These are phyloP conservation scores for Acrocera orbiculus DNA, from an alignment of 2,888 invertebrate genomes.

Conservation along the genomic window DNA sequence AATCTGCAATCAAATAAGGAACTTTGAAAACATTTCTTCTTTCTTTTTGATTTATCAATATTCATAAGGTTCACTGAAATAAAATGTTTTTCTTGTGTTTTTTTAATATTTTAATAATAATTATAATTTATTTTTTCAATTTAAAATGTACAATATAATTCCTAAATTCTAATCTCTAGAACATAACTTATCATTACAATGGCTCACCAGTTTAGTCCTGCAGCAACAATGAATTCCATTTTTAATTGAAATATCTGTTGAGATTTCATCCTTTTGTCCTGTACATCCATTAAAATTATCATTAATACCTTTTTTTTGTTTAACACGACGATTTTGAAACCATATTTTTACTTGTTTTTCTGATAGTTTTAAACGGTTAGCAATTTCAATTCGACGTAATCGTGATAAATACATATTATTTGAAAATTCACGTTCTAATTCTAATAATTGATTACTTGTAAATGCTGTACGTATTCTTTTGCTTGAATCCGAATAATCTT, in stretches of 20 bases:
- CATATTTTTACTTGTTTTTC: conserved; percentile 93
- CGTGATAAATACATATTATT: conserved; percentile 82
- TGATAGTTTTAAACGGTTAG: conserved; percentile 67
- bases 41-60: too few species aligned
- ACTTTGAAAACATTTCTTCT: too few species aligned
- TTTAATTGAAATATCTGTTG: not conserved
- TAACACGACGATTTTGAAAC: conserved; percentile 89
- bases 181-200: conserved; percentile 7
- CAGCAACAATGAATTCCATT: conserved; percentile 1
- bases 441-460: conserved; percentile 72
- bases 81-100: too few species aligned
- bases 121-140: not conserved
- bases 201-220: conserved; percentile 1
- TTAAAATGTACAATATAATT: not conserved
- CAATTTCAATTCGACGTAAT: conserved; percentile 79
- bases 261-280: not conserved
- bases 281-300: conserved; percentile 37
- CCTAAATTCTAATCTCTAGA: not conserved
- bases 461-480: conserved; percentile 87
- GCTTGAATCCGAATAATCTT: conserved; percentile 46
- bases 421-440: conserved; percentile 76
- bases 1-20: too few species aligned
- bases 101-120: too few species aligned
- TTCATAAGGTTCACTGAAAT: too few species aligned
- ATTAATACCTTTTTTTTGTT: conserved; percentile 76